Evolutionary conservation across 2,888 invertebrate genomes (phyloP).

Genomic region (Rhagium mordax): DNA sequence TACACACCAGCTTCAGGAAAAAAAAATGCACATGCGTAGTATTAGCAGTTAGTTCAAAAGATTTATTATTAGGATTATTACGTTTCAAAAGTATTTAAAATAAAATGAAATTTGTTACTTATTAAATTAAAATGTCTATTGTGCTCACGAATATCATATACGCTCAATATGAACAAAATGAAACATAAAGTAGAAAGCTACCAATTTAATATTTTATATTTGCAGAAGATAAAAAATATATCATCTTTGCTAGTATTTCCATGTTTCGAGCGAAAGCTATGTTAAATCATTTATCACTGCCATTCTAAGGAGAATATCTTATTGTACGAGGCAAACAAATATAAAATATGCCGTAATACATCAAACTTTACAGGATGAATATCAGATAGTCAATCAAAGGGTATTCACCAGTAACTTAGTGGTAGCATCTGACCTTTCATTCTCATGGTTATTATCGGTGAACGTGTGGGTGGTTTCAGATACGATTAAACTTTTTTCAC

Average conservation of each 20-base stretch:
- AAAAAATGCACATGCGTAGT: no score
- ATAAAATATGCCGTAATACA: constrained; percentile 14
- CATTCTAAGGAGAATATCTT: not conserved
- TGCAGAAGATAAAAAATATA: not conserved
- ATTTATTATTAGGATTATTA: no score
- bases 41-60: no score
- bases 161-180: not conserved
- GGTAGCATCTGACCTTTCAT: not conserved
- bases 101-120: no score
- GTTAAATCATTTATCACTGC: constrained; percentile 18
- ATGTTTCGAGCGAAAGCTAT: not conserved
- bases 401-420: not conserved
- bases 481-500: no score
- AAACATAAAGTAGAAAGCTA: not conserved
- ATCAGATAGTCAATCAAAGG: not conserved
- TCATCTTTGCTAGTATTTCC: not conserved
- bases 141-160: not conserved
- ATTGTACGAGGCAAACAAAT: not conserved
- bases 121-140: no score
- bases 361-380: not conserved
- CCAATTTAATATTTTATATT: not conserved
- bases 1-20: no score
- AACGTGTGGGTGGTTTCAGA: not conserved
- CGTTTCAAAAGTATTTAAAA: no score
- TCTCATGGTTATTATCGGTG: not conserved